Base-by-base conservation (phyloP, 2,888 invertebrate species). In the Plagodis pulveraria region DNA sequence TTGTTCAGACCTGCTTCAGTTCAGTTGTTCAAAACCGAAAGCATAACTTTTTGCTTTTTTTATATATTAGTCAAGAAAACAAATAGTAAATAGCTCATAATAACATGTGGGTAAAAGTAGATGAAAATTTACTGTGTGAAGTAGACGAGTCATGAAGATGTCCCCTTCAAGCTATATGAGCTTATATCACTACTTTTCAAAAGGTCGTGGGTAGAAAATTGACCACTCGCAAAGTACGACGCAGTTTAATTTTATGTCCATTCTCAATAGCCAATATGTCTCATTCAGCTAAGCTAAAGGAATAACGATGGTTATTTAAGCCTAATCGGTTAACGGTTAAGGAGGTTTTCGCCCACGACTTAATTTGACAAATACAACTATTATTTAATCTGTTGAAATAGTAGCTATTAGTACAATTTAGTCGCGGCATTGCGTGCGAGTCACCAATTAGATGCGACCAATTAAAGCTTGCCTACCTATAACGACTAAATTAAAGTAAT, bases 341-440 rank as follows among this genome's bases (percentile, higher is more conserved):
- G 72, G 74, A 73, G 80, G 82, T 75, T 75, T 68, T 81, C 85
- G 84, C 87, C 88, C 83, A 86, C 89, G 67, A 66, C 68, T 74
- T 66, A 83, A 80, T 81, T 81, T 42, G 69, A 73, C 81, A 76
- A 83, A 84, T 85, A 77, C 10, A 10, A 40, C 40, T 40, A 40
- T 40, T 40, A 40, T 40, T 40, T 40, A 9, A 40, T 40, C 40
- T 10, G 10, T 40, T 0, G 1, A 2, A 10, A 6, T 81, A 78
- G 75, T 73, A 76, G 67, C 81, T 78, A 86, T 89, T 86, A 84
- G 78, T 70, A 82, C 81, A 83, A 83, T 85, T 84, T 79, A 77
- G 81, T 80, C 74, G 84, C 80, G 80, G 83, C 80, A 72, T 89
- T 71, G 85, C 91, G 86, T 89, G 90, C 67, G 67, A 64, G 61